Evolutionary conservation across 2,888 invertebrate genomes (phyloP).

Genomic region (Celastrina argiolus): DNA sequence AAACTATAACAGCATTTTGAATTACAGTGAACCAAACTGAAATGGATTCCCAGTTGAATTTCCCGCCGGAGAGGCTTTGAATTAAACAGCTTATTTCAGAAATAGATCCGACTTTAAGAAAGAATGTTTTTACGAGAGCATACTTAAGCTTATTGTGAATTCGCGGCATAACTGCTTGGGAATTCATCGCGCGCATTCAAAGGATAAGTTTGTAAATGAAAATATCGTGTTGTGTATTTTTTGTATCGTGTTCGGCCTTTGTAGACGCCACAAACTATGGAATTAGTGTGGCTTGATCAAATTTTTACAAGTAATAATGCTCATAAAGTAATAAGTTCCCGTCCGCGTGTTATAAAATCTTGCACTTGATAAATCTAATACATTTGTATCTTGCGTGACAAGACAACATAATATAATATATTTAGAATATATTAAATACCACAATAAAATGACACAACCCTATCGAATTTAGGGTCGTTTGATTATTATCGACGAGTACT

Average conservation of each 20-base stretch:
- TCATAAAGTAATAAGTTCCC: no score
- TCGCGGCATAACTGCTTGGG: constrained; percentile 20
- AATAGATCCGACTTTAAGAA: constrained; percentile 7
- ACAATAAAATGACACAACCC: no score
- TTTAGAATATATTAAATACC: no score
- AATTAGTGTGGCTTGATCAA: not conserved
- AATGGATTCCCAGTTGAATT: constrained; percentile 2
- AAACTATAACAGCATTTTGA: not conserved
- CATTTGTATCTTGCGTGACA: no score
- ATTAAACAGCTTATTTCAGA: constrained; percentile 19
- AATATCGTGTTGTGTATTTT: not conserved
- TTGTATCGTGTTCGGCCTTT: not conserved
- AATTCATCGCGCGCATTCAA: constrained; percentile 19
- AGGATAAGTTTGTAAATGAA: constrained; percentile 13
- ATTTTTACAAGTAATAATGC: no score
- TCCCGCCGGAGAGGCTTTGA: not conserved
- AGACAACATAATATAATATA: no score
- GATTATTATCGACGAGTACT: no score
- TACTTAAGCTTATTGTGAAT: constrained; percentile 20
- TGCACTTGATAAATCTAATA: no score
- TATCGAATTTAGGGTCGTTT: no score
- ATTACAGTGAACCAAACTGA: not conserved
- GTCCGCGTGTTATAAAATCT: no score
- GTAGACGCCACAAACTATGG: not conserved
- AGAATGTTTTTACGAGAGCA: constrained; percentile 18